Evolutionary conservation across 2,888 invertebrate species (phyloP).

Genomic region (Nyleta sp.): DNA sequence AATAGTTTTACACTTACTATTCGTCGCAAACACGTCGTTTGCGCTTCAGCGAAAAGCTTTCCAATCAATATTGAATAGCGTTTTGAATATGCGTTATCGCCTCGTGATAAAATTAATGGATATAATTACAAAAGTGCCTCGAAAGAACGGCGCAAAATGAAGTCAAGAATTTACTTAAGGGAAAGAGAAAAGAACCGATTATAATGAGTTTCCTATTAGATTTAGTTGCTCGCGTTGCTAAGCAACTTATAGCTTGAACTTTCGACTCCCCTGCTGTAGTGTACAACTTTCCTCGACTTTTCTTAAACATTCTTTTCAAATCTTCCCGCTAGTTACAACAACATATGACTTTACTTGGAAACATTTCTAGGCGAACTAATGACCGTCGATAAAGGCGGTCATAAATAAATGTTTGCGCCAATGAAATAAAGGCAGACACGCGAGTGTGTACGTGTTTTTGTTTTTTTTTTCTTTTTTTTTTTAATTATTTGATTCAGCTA

Average conservation of each 20-base stretch:
- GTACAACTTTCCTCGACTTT: constrained; percentile 36
- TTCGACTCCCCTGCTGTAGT: constrained; percentile 65
- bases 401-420: neutral
- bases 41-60: no score
- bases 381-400: neutral
- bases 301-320: constrained; percentile 50
- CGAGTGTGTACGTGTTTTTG: no score
- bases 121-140: constrained; percentile 45
- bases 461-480: no score
- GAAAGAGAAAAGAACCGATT: constrained; percentile 75
- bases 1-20: no score
- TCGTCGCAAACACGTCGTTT: no score
- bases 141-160: constrained; percentile 58
- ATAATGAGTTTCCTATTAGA: constrained; percentile 82
- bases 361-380: neutral
- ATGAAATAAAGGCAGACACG: no score
- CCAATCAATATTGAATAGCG: neutral
- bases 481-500: no score
- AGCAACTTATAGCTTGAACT: constrained; percentile 73
- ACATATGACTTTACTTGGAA: constrained; percentile 20
- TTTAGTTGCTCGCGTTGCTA: constrained; percentile 76
- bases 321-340: constrained; percentile 21
- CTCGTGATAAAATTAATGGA: constrained; percentile 38
- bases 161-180: constrained; percentile 77
- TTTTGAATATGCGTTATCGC: constrained; percentile 37